Base-by-base conservation (phyloP, 2,888 invertebrate species). In the Limenitis camilla region DNA sequence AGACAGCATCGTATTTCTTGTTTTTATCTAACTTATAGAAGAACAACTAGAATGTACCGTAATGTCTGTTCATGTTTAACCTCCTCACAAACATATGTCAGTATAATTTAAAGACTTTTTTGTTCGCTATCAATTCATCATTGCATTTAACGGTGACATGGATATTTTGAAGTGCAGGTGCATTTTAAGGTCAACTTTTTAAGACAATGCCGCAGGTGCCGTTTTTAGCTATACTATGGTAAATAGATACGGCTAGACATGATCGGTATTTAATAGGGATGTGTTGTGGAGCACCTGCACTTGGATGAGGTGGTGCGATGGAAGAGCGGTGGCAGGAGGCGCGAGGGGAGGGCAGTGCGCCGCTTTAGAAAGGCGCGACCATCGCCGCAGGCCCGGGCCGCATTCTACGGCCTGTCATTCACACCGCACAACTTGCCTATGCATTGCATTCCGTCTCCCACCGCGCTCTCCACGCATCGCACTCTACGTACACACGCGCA, bases 321-420 rank as follows among this genome's bases (percentile, higher is more conserved):
- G 70, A 73, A 66, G 68, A 69, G 78, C 71, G 76, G 77, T 70
- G 71, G 75, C 68, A 74, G 74, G 72, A 72, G 69, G 74, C 63
- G 73, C 64, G 71, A 72, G 65, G 68, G 40, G 56, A 35, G 66
- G 67, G 67, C 45, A 69, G 74, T 78, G 80, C 78, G 82, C 84
- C 85, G 85, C 87, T 87, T 87, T 87, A 87, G 86, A 87, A 87
- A 87, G 86, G 86, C 86, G 86, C 87, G 84, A 87, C 87, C 82
- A 85, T 85, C 78, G 86, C 86, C 86, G 76, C 83, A 74, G 86
- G 87, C 87, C 76, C 76, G 81, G 76, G 83, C 86, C 86, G 84
- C 87, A 87, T 87, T 87, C 87, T 87, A 87, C 82, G 80, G 86
- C 81, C 83, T 87, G 86, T 87, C 86, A 87, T 87, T 87, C 86